Evolutionary conservation across 53 echinoderm and acorn worm species (phyloP), one percentile per base, ranked within the genome.

Genomic region (Stichopus horrens): DNA sequence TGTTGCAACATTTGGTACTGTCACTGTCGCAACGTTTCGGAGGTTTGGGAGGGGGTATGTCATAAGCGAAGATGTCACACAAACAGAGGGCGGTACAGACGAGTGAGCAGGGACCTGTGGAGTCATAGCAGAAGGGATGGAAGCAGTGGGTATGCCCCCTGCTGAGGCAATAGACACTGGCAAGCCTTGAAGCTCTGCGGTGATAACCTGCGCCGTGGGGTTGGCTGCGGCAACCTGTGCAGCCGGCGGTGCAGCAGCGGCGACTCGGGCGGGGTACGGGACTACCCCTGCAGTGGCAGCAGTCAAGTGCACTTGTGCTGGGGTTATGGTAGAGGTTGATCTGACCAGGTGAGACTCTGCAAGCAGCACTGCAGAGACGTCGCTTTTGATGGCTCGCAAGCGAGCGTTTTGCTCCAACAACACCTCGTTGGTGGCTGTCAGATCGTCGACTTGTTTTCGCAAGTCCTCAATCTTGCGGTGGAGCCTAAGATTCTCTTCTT

Each of bases 381-480:
- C 94, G 18, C 74, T 86, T 79, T 94, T 94, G 59, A 92, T 73
- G 53, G 95, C 90, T 78, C 98, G 91, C 86, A 95, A 76, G 86
- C 98, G 93, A 52, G 98, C 98, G 91, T 98, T 98, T 91, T 98
- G 98, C 90, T 98, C 98, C 11, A 98, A 90, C 79, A 98, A 92
- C 56, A 98, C 95, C 55, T 98, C 98, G 66, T 98, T 98, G 59
- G 98, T 94, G 18, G 98, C 95, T 20, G 98, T 94, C 60, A 95
- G 88, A 74, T 95, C 98, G 37, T 93, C 88, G 4, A 98, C 94
- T 57, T 95, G 94, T 91, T 98, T 98, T 52, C 95, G 94, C 90
- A 98, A 85, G 82, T 92, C 91, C 65, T 95, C 98, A 53, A 96
- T 89, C 88, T 95, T 95, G 55, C 94, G 93, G 52, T 90, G 90